phyloP scores from a whole-genome alignment of 1,140 invertebrate genomes.

The Vanessa atalanta region DNA sequence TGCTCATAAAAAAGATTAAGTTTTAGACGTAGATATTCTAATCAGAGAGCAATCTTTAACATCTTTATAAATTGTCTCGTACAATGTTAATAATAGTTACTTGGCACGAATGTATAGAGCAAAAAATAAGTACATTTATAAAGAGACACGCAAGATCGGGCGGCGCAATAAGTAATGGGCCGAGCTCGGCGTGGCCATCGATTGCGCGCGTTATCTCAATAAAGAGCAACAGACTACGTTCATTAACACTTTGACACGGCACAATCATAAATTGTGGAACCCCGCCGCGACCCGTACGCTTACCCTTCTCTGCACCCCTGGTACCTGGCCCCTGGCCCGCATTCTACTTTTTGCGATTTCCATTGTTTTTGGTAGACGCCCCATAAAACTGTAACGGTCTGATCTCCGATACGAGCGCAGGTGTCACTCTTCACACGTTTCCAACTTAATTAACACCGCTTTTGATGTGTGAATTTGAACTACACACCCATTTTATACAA shows the following conservation, averaged over 20 bases:
- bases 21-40: slow-evolving; percentile 26
- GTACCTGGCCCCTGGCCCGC: slow-evolving; percentile 63
- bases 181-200: slow-evolving; percentile 60
- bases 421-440: slow-evolving; percentile 72
- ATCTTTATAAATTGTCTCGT: slow-evolving; percentile 65
- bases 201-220: slow-evolving; percentile 78
- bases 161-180: slow-evolving; percentile 73
- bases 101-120: slow-evolving; percentile 60
- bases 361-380: slow-evolving; percentile 74
- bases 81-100: slow-evolving; percentile 69
- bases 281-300: slow-evolving; percentile 68
- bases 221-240: slow-evolving; percentile 78
- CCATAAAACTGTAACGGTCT: slow-evolving; percentile 70
- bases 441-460: slow-evolving; percentile 70
- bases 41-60: slow-evolving; percentile 46
- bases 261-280: slow-evolving; percentile 78
- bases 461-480: slow-evolving; percentile 54
- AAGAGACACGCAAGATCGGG: slow-evolving; percentile 72
- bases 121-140: slow-evolving; percentile 63
- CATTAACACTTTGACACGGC: slow-evolving; percentile 79
- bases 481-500: slow-evolving; percentile 42
- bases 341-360: slow-evolving; percentile 76
- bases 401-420: slow-evolving; percentile 72
- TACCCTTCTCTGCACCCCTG: slow-evolving; percentile 55
- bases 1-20: not conserved